Percentiles rank a stretch among this genome's conserved stretches.
Conservation (phyloP, 2,797 vertebrate species). For the Rallus crepitans region DNA sequence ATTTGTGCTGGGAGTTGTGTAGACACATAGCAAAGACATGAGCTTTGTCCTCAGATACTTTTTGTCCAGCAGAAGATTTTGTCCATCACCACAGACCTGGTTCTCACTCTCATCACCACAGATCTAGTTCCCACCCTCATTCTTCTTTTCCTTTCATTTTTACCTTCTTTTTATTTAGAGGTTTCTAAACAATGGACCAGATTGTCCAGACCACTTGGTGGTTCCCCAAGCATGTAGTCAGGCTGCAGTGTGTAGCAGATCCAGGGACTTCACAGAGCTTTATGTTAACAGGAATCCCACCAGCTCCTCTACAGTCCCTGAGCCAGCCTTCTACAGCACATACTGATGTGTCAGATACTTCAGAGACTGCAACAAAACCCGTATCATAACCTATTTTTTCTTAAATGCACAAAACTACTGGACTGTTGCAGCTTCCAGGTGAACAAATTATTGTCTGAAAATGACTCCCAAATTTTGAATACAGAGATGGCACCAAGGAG, state of each 20-base stretch:
- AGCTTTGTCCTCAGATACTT: neutral
- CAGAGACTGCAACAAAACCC: neutral
- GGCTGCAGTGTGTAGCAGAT: neutral
- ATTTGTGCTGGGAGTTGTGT: neutral
- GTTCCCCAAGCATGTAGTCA: neutral
- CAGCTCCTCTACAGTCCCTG: neutral
- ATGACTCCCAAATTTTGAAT: neutral
- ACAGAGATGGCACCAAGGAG: neutral
- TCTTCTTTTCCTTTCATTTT: neutral
- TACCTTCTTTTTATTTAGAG: neutral
- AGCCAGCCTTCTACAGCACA: neutral
- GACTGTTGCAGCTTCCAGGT: neutral
- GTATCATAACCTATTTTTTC: neutral
- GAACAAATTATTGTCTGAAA: accelerated
- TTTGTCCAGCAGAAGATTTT: constrained; percentile 21
- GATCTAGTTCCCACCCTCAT: neutral
- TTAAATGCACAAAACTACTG: neutral
- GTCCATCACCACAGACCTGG: neutral
- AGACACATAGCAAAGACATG: neutral
- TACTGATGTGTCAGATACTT: neutral
- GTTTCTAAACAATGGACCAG: neutral
- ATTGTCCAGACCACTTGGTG: neutral
- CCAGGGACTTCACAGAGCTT: neutral
- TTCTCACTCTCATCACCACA: neutral
- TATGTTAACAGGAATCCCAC: neutral